Base-by-base conservation (phyloP, 2,888 invertebrate genomes). In the Dendrolimus houi region DNA sequence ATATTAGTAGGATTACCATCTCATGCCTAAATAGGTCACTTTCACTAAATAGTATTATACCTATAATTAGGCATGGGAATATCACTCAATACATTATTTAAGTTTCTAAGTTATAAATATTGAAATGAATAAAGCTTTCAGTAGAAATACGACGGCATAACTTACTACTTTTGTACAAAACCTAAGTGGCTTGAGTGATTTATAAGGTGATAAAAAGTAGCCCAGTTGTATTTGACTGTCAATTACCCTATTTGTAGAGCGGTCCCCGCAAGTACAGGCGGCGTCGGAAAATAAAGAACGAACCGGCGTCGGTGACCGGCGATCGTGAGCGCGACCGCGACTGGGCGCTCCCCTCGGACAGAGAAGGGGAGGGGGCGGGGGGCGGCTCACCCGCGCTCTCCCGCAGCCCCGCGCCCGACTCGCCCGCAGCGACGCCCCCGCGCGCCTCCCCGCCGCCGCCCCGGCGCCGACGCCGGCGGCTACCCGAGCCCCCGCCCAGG, bases 261-360 rank as follows among this genome's bases (percentile, higher is more conserved):
- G 96, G 94, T 0, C 95, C 95, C 0, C 91, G 96, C 1, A 96
- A 96, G 72, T 96, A 96, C 79, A 96, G 96, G 76, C 92, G 96
- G 0, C 91, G 96, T 57, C 93, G 96, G 66, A 96, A 96, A 82
- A 72, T 95, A 14, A 95, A 95, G 75, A 67, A 68, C 10, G 79
- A 79, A 12, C 64, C 61, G 59, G 70, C 73, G 0, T 69, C 78
- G 8, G 67, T 74, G n/a, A 62, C 67, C 74, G n/a, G 62, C 62
- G 54, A 62, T 62, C 75, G 69, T 54, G 66, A 70, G 13, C 75
- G 79, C 75, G 65, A 67, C 58, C 65, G 64, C 56, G 55, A 58
- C 10, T 64, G 72, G n/a, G 61, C 61, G 14, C 59, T 64, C 54
- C 65, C 70, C 57, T 52, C 59, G 47, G 29, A 29, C 29, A 29